Evolutionary conservation across 2,888 invertebrate genomes (phyloP).

Genomic region (Campoplex nolae): DNA sequence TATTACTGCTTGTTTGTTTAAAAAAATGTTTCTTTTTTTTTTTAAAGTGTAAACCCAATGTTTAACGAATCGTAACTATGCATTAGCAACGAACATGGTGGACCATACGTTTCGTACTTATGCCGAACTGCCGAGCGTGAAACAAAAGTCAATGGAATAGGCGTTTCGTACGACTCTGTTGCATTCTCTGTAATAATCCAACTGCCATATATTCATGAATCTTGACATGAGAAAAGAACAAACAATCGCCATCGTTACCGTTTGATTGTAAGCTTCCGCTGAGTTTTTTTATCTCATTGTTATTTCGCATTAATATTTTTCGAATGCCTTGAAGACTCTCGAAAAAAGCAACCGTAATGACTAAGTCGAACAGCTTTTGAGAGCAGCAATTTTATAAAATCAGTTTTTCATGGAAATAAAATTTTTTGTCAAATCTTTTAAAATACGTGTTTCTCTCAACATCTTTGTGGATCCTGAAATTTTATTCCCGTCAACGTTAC

Average conservation of each 20-base stretch:
- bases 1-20: background rate
- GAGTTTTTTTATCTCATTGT: background rate
- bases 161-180: conserved; percentile 12
- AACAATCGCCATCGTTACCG: background rate
- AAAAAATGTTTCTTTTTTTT: background rate
- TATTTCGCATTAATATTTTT: background rate
- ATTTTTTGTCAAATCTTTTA: too few species aligned
- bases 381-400: too few species aligned
- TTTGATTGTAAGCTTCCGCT: conserved; percentile 12
- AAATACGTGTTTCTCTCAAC: too few species aligned
- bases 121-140: conserved; percentile 42
- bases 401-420: too few species aligned
- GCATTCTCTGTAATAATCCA: background rate
- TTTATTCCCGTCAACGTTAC: background rate
- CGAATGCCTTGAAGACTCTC: background rate
- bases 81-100: conserved; percentile 41
- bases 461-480: background rate
- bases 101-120: conserved; percentile 34
- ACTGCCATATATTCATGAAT: background rate
- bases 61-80: conserved; percentile 56
- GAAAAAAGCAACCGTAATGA: too few species aligned
- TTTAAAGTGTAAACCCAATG: conserved; percentile 21
- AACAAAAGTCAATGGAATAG: conserved; percentile 7
- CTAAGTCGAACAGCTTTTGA: too few species aligned
- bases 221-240: background rate